Percentiles rank a stretch among this genome's conserved stretches.
Evolutionary conservation across 1,140 invertebrate species (phyloP).

Genomic region (Helicoverpa armigera): DNA sequence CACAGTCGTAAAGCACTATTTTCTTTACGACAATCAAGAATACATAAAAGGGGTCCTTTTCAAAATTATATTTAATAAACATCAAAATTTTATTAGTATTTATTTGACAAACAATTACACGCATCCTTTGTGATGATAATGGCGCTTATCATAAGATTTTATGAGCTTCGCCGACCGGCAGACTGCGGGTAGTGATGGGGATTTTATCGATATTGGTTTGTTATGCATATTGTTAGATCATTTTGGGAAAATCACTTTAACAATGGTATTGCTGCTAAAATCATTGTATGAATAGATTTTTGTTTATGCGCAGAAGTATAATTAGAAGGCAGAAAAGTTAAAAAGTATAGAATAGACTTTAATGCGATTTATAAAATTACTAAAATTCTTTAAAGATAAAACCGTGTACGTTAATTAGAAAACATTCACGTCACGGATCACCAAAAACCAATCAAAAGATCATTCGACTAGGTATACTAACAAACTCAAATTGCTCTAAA

Average conservation of each 20-base stretch:
- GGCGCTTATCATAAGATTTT: slow-evolving; percentile 79
- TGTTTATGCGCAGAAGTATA: no score
- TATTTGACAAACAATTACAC: slow-evolving; percentile 86
- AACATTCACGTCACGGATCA: background rate
- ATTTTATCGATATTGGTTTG: slow-evolving; percentile 55
- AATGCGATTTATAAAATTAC: no score
- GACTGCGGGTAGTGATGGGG: slow-evolving; percentile 57
- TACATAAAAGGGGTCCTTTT: slow-evolving; percentile 66
- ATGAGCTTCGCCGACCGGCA: slow-evolving; percentile 62
- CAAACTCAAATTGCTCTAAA: slow-evolving; percentile 31
- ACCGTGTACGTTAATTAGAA: background rate
- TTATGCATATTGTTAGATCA: background rate
- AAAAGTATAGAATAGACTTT: no score
- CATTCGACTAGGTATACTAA: slow-evolving; percentile 11
- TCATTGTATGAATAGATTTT: no score
- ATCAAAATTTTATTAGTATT: slow-evolving; percentile 83
- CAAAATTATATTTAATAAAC: slow-evolving; percentile 83
- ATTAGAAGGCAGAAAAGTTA: no score
- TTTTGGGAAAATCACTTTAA: background rate
- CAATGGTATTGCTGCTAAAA: no score
- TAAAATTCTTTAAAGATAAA: background rate
- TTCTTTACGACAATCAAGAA: slow-evolving; percentile 64
- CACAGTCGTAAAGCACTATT: slow-evolving; percentile 45
- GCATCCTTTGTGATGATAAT: slow-evolving; percentile 84
- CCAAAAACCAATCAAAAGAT: slow-evolving; percentile 11